Evolutionary conservation across 2,888 invertebrate genomes (phyloP), one percentile per base, ranked within the genome.

Genomic region (Ceriagrion tenellum): DNA sequence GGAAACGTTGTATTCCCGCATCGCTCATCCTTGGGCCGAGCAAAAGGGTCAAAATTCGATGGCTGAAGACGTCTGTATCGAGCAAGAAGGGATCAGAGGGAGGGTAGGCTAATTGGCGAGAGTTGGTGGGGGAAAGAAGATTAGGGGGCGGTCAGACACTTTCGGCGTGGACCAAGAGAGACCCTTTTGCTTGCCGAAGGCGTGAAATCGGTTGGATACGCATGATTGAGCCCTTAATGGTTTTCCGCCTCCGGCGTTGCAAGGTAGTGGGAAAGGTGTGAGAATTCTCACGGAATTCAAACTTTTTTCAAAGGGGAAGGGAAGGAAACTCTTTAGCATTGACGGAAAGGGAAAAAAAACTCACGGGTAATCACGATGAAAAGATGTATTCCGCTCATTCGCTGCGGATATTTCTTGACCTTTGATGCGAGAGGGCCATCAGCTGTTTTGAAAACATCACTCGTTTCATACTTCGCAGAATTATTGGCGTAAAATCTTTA

Each of bases 151-250:
- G 16, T 55, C 90, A n/a, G 55, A 55, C 55, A n/a, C 55, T n/a
- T 55, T 55, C 55, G 56, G 40, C 90, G 26, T n/a, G 59, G 56
- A 35, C 35, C 69, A 63, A 59, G 47, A n/a, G 30, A 69, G 69
- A 16, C 63, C 10, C 40, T 12, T 13, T 30, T 30, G 81, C 26
- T 55, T 20, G 74, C 69, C 10, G 69, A 55, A 47, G 93, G 93
- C 93, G 93, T 69, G 56, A 93, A 93, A 93, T 93, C 56, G 93
- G 69, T 93, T 74, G 69, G 69, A 93, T 69, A 56, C 69, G 69
- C 69, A 69, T 74, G 93, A 93, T 69, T 93, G 93, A 93, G 69
- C 26, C 47, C 47, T 63, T 93, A 74, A 93, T 93, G 93, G 69
- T 74, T 93, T 93, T 93, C 47, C 23, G 91, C 91, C 91, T 40